Conservation (phyloP, 2,113 vertebrate species). For the Pachycephala philippinensis region DNA sequence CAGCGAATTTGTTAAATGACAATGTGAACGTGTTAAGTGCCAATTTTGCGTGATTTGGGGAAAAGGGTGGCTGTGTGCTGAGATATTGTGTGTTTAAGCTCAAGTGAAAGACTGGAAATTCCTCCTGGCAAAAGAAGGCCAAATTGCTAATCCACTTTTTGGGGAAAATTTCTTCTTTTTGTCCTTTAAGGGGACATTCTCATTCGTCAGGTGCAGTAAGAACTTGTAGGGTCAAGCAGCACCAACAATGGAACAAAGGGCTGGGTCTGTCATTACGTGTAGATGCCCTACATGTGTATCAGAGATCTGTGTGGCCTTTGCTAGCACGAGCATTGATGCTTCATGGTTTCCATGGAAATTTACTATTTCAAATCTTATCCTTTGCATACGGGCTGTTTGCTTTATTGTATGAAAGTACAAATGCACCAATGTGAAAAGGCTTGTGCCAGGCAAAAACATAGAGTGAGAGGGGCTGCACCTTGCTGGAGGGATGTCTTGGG, state of each 20-base stretch:
- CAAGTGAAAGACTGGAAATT: background rate
- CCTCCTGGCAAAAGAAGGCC: background rate
- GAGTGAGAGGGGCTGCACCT: background rate
- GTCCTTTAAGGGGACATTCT: background rate
- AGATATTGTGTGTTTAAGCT: background rate
- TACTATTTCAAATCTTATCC: background rate
- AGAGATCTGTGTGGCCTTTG: background rate
- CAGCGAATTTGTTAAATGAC: background rate
- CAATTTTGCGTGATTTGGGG: background rate
- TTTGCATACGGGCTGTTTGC: background rate
- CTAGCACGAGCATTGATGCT: background rate
- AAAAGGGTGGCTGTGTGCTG: background rate
- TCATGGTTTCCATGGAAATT: background rate
- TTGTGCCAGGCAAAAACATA: background rate
- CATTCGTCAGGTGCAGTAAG: background rate
- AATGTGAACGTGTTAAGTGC: accelerated
- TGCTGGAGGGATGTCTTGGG: background rate
- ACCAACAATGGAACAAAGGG: background rate
- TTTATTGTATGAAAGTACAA: background rate
- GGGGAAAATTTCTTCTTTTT: background rate
- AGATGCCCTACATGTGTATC: background rate
- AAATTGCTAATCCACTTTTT: background rate
- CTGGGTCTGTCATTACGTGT: background rate
- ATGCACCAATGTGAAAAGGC: background rate
- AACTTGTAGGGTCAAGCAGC: background rate